Conservation (phyloP, 2,888 invertebrate genomes). For the Malacosoma neustria region DNA sequence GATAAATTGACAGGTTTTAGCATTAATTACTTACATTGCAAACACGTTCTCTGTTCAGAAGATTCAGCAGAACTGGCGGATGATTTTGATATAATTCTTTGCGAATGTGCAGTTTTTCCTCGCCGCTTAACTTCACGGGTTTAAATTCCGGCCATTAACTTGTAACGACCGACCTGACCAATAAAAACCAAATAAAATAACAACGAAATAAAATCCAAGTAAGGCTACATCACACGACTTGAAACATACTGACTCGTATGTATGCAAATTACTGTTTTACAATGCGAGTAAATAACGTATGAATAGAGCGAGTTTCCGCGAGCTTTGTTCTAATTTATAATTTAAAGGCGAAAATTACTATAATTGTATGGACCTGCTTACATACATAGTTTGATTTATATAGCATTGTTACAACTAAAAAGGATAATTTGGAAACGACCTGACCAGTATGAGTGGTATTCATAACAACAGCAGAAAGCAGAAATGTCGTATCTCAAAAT, state of each 20-base stretch:
- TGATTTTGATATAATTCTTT: slow-evolving; percentile 15
- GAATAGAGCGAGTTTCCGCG: slow-evolving; percentile 9
- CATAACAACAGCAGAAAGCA: too few species aligned
- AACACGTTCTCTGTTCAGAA: background rate
- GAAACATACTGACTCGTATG: slow-evolving; percentile 23
- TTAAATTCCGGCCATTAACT: slow-evolving; percentile 39
- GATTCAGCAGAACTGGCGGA: slow-evolving; percentile 17
- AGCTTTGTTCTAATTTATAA: background rate
- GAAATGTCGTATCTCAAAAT: too few species aligned
- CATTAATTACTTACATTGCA: background rate
- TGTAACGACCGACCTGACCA: slow-evolving; percentile 27
- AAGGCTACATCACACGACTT: slow-evolving; percentile 20
- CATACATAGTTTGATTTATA: too few species aligned
- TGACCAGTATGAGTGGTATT: too few species aligned
- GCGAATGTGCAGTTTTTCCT: slow-evolving; percentile 31
- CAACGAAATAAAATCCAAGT: slow-evolving; percentile 33
- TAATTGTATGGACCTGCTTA: background rate
- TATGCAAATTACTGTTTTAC: slow-evolving; percentile 46
- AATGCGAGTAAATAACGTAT: slow-evolving; percentile 18
- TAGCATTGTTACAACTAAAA: too few species aligned
- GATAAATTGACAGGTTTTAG: too few species aligned
- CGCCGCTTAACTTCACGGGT: slow-evolving; percentile 36
- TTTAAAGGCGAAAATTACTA: background rate
- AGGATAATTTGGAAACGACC: too few species aligned
- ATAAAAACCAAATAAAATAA: slow-evolving; percentile 46